These are phyloP conservation scores for Nasonovia ribisnigri DNA, from an alignment of 2,888 invertebrate genomes.

Conservation along the genomic window DNA sequence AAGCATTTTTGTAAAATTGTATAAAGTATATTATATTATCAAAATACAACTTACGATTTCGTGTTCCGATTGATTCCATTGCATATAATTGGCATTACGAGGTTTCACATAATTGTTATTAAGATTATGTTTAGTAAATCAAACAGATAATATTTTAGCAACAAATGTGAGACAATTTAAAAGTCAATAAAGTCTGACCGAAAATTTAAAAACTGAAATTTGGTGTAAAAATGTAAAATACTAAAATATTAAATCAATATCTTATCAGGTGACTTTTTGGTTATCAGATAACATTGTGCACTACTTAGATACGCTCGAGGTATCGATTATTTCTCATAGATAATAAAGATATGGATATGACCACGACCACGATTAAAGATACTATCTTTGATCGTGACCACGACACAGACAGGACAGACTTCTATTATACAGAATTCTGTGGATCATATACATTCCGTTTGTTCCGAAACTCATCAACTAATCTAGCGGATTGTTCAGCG, in stretches of 20 bases:
- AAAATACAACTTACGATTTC: conserved; percentile 42
- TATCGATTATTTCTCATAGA: neutral
- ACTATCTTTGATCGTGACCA: too few relatives aligned
- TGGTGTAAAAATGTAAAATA: too few relatives aligned
- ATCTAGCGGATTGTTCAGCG: too few relatives aligned
- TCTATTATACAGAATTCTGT: too few relatives aligned
- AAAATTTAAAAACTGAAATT: neutral
- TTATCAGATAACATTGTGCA: conserved; percentile 33
- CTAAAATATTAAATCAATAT: neutral
- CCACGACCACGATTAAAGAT: too few relatives aligned
- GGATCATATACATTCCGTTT: too few relatives aligned
- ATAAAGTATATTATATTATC: neutral
- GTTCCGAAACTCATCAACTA: too few relatives aligned
- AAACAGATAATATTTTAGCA: neutral
- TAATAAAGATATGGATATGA: too few relatives aligned
- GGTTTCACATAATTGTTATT: neutral
- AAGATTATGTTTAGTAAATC: neutral
- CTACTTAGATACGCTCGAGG: neutral
- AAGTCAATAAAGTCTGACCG: neutral
- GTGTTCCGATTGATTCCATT: neutral
- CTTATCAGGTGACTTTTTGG: conserved; percentile 45
- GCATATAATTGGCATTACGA: conserved; percentile 36
- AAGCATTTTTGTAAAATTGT: neutral
- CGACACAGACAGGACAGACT: too few relatives aligned
- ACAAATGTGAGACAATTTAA: neutral